Conservation (phyloP, 2,113 vertebrate species). For the Meles meles region DNA sequence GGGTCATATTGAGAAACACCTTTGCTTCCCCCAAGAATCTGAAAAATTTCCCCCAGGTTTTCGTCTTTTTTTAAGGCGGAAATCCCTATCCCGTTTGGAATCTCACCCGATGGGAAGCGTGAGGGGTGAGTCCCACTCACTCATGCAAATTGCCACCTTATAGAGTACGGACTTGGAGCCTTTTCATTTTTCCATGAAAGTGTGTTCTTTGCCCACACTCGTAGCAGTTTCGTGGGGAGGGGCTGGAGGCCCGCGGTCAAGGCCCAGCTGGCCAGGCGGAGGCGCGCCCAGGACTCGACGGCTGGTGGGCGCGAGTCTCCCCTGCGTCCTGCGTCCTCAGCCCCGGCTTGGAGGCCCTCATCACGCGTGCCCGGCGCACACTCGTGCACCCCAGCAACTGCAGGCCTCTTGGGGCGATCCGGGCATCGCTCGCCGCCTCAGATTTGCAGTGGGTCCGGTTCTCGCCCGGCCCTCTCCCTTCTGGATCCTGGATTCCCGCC, state of each 20-base stretch:
- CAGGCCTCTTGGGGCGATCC: not conserved
- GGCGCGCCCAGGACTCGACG: accelerated
- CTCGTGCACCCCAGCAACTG: too few relatives aligned
- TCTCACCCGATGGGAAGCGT: not conserved
- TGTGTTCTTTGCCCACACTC: not conserved
- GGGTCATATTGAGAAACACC: not conserved
- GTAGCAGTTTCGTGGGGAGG: not conserved
- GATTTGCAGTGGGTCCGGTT: not conserved
- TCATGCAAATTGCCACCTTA: not conserved
- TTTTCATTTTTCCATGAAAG: not conserved
- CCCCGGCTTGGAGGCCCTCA: too few relatives aligned
- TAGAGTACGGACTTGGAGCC: too few relatives aligned
- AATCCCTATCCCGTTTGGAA: not conserved
- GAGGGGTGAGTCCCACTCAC: not conserved
- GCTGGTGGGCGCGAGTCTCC: too few relatives aligned
- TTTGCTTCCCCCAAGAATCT: not conserved
- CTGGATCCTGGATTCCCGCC: not conserved
- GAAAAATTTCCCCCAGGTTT: not conserved
- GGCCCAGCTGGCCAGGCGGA: not conserved
- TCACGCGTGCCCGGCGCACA: not conserved
- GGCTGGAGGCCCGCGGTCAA: not conserved
- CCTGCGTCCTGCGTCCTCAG: not conserved
- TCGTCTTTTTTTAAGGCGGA: not conserved
- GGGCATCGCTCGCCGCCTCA: accelerated
- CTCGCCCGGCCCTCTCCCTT: not conserved